These are phyloP conservation scores for Sarcophilus harrisii DNA, from an alignment of 2,797 vertebrate genomes.

Conservation along the genomic window DNA sequence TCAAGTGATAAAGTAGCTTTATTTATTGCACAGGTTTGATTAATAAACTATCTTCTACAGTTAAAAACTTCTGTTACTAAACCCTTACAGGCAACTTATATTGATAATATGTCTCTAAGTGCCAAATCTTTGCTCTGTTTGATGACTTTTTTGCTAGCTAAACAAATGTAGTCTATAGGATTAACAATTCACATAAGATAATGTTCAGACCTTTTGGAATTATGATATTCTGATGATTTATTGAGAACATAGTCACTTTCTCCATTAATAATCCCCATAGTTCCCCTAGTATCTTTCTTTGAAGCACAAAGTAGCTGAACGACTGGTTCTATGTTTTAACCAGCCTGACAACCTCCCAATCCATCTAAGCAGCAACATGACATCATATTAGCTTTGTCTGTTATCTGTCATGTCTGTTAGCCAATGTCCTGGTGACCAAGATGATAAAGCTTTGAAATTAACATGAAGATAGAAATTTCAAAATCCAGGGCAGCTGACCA, in stretches of 20 bases:
- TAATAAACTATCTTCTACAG: neutral
- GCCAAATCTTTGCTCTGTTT: neutral
- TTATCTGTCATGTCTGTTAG: neutral
- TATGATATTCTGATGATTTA: neutral
- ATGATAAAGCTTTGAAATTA: neutral
- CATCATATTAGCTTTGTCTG: neutral
- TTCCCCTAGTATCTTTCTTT: too few relatives aligned
- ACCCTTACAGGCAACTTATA: accelerated
- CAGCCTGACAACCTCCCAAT: neutral
- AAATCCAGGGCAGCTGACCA: neutral
- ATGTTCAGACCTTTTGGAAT: neutral
- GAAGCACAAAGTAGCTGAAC: neutral
- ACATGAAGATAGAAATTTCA: neutral
- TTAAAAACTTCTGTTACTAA: too few relatives aligned
- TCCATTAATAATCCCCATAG: too few relatives aligned
- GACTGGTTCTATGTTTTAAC: too few relatives aligned
- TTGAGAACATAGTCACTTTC: neutral
- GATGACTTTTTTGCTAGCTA: neutral
- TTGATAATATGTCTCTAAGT: neutral
- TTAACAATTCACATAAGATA: too few relatives aligned
- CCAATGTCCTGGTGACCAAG: neutral
- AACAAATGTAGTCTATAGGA: neutral
- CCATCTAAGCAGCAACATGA: neutral
- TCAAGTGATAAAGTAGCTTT: neutral
- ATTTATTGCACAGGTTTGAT: neutral